Base-by-base conservation (phyloP, 2,888 invertebrate genomes). In the Drosophila mettleri region DNA sequence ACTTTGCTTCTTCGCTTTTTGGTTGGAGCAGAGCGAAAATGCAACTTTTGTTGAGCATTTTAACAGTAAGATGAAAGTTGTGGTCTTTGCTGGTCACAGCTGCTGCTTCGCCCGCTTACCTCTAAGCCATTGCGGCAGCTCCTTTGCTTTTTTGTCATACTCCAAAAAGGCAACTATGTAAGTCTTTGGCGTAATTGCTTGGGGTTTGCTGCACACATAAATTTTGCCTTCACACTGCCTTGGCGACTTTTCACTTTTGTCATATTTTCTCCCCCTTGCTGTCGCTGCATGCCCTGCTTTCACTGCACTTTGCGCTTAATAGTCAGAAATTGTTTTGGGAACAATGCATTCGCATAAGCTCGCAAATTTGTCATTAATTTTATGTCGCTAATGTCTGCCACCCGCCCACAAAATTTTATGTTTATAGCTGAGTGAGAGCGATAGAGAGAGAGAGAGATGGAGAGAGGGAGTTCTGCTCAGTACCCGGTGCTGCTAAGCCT, bases 281-380 rank as follows among this genome's bases (percentile, higher is more conserved):
- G 27, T 10, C n/a, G n/a, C n/a, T n/a, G n/a, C 16, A 16, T 16
- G 36, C 24, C 12, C 58, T 29, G 10, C 45, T 41, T 33, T 41
- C 43, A 9, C 54, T n/a, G 60, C 69, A 61, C 65, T 52, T 66
- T 58, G n/a, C 41, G 66, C 74, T 54, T 85, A 78, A 78, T 81
- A 81, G 86, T 74, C 63, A 48, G 67, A 78, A 85, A 74, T 80
- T 80, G 78, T 74, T 65, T 63, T 67, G 60, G 61, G 57, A 64
- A 81, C 81, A 84, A 69, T 74, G 87, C 74, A 57, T 65, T 55
- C 73, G 72, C 81, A 66, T 64, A 72, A 80, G 69, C 60, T 73
- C 62, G 57, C 66, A 76, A 87, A 82, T 85, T 76, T 82, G 86
- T 85, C 82, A 85, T 82, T 87, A 78, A 82, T 81, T 85, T 82